Conservation (phyloP, 2,888 invertebrate genomes). For the Argynnis bischoffii region DNA sequence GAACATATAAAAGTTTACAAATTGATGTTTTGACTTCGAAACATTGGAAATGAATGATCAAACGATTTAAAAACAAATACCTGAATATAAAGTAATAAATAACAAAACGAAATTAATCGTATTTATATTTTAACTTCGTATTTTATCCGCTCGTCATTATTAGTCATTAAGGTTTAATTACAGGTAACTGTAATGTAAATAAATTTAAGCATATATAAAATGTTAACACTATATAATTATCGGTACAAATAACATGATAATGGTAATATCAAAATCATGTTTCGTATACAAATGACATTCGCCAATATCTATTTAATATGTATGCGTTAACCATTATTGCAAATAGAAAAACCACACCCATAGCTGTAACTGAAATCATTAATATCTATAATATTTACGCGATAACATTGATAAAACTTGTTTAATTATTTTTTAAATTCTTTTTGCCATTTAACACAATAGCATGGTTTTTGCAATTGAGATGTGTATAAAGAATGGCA, state of each 20-base stretch:
- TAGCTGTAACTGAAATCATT: too few relatives aligned
- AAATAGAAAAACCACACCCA: background rate
- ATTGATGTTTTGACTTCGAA: constrained; percentile 17
- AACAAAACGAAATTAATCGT: background rate
- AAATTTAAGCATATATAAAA: constrained; percentile 11
- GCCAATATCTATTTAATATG: background rate
- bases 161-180: constrained; percentile 18
- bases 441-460: too few relatives aligned
- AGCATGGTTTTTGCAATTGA: too few relatives aligned
- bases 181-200: constrained; percentile 16
- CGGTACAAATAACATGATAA: background rate
- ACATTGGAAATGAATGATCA: constrained; percentile 1
- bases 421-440: too few relatives aligned
- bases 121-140: background rate
- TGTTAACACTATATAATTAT: constrained; percentile 5
- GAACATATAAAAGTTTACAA: constrained; percentile 16
- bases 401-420: too few relatives aligned
- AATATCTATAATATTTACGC: too few relatives aligned
- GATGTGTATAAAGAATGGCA: too few relatives aligned
- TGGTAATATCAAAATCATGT: constrained; percentile 15
- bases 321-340: background rate
- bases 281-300: background rate
- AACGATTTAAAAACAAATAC: constrained; percentile 3
- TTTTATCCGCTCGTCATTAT: background rate
- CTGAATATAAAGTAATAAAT: constrained; percentile 8